Evolutionary conservation across 2,797 vertebrate genomes (phyloP).

Genomic region (Sebastes elongatus): DNA sequence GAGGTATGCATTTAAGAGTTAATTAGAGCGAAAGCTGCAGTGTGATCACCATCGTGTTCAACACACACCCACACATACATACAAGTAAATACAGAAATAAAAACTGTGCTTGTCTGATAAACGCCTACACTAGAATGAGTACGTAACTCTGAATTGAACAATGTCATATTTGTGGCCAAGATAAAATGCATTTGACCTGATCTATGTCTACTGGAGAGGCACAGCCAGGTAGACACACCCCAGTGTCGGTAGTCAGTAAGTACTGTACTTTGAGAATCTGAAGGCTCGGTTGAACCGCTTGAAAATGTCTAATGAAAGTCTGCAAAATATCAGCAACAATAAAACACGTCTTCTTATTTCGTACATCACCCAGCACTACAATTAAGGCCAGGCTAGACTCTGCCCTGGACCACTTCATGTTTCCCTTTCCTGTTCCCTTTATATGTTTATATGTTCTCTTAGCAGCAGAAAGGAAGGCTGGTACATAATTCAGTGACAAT

Average conservation of each 20-base stretch:
- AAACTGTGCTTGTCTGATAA: not conserved
- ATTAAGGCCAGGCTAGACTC: not conserved
- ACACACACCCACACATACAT: not conserved
- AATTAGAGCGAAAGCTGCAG: not conserved
- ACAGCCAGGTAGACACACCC: not conserved
- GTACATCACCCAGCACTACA: not conserved
- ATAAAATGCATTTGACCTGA: not conserved
- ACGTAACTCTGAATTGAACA: not conserved
- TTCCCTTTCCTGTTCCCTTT: not conserved
- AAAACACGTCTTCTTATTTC: not conserved
- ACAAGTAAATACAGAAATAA: not conserved
- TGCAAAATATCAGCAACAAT: not conserved
- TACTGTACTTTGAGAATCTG: not conserved
- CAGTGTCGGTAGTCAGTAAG: not conserved
- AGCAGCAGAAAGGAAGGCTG: not conserved
- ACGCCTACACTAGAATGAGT: not conserved
- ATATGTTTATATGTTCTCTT: not conserved
- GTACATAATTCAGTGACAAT: conserved; percentile 29
- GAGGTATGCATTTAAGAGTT: not conserved
- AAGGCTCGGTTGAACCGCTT: not conserved
- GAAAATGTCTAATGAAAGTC: not conserved
- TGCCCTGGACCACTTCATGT: not conserved
- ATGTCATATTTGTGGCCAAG: not conserved
- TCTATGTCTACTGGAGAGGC: not conserved
- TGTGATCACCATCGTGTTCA: not conserved